Base-by-base conservation (phyloP, 2,888 invertebrate genomes). In the Smittia sp. region DNA sequence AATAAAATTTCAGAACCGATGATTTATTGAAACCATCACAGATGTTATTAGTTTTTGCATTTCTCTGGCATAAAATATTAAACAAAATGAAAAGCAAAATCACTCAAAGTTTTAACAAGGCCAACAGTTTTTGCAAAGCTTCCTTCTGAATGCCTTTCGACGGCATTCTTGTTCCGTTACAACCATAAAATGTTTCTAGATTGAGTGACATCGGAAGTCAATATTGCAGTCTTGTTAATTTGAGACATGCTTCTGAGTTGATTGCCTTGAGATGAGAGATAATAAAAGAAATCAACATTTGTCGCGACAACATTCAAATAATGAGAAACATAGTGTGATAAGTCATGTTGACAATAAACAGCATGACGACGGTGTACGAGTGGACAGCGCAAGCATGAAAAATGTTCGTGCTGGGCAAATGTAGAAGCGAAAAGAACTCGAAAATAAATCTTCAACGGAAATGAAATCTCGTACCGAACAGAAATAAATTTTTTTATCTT, bases 241-340 rank as follows among this genome's bases (percentile, higher is more conserved):
- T 9, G 32, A 32, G 32, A 32, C 32, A 6, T 32, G 32, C 32
- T 32, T 9, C 32, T 9, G 32, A 32, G 9, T 32, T 9, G 32
- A 32, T 32, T 32, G 32, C 3, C 3, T 32, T 9, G 32, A 32
- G 32, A 32, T 32, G 3, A 9, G 32, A 32, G 32, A 32, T 32
- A 32, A 6, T 32, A 9, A 32, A 32, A 32, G 32, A 32, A 75
- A 74, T 74, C 74, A 80, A 79, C 80, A 80, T 80, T 80, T 81
- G 81, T 81, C 80, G 79, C 79, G 79, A 80, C 81, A 79, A 81
- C 81, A 81, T 80, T 79, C 80, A 79, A 79, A 80, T 81, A 81
- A 81, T 81, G 81, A 81, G 81, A 80, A 67, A 81, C 81, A 81
- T 79, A 79, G 78, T 77, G 80, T 79, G 79, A 81, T 79, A 79